Percentiles rank a stretch among this genome's conserved stretches.
Evolutionary conservation across 1,140 invertebrate species (phyloP).

Genomic region (Drosophila equinoxialis): DNA sequence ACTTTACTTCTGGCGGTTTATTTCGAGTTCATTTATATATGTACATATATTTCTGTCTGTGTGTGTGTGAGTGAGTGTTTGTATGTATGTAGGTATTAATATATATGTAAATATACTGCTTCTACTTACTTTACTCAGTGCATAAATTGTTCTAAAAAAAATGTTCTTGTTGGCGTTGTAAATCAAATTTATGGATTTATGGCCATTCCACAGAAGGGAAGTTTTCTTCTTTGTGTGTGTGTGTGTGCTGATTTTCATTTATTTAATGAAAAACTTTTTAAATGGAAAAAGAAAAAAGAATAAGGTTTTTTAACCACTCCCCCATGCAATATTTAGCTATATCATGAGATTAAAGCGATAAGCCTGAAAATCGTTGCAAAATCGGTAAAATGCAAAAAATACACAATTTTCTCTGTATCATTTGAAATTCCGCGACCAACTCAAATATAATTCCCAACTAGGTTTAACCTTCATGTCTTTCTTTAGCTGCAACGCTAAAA

Average conservation of each 20-base stretch:
- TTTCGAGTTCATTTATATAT: slow-evolving; percentile 39
- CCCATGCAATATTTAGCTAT: too few relatives aligned
- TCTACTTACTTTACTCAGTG: slow-evolving; percentile 66
- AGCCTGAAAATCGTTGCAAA: too few relatives aligned
- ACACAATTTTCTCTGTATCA: too few relatives aligned
- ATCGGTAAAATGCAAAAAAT: too few relatives aligned
- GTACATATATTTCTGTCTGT: slow-evolving; percentile 42
- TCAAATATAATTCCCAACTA: too few relatives aligned
- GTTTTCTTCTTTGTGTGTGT: background rate
- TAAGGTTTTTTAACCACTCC: slow-evolving; percentile 26
- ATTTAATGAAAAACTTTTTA: slow-evolving; percentile 59
- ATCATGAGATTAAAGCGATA: too few relatives aligned
- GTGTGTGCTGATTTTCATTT: background rate
- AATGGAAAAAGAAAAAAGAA: slow-evolving; percentile 44
- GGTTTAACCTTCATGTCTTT: too few relatives aligned
- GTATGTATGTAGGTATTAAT: slow-evolving; percentile 10
- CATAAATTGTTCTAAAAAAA: slow-evolving; percentile 71
- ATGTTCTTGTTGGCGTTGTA: slow-evolving; percentile 45
- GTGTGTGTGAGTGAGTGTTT: slow-evolving; percentile 18
- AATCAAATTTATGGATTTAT: slow-evolving; percentile 56
- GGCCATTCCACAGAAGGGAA: slow-evolving; percentile 18
- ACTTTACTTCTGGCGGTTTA: slow-evolving; percentile 61
- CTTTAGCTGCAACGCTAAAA: too few relatives aligned
- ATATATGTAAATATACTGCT: slow-evolving; percentile 38
- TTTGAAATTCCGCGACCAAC: too few relatives aligned